These are phyloP conservation scores for Augochlorella aurata DNA, from an alignment of 2,888 invertebrate species.

Conservation along the genomic window DNA sequence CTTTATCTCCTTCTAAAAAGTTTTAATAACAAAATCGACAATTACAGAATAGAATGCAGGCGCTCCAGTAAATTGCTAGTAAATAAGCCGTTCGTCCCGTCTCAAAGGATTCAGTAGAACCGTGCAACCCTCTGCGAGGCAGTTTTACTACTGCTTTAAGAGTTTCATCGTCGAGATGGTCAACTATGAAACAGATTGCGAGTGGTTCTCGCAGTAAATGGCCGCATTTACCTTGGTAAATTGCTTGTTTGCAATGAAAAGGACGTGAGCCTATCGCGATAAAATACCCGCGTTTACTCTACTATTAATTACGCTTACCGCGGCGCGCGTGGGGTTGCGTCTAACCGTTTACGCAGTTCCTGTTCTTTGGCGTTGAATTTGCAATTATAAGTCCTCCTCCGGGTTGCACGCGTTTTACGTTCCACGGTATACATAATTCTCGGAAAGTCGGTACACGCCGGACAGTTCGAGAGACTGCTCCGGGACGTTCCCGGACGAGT, in stretches of 20 bases:
- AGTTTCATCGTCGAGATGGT: background rate
- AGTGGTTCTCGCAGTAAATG: background rate
- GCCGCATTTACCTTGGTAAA: background rate
- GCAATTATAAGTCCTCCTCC: background rate
- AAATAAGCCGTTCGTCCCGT: too few relatives aligned
- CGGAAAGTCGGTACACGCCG: background rate
- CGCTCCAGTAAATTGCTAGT: too few relatives aligned
- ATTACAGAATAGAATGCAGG: too few relatives aligned
- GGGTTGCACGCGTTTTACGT: background rate
- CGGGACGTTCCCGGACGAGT: background rate
- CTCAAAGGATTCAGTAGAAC: too few relatives aligned
- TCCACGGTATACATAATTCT: background rate
- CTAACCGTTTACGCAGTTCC: slow-evolving; percentile 12
- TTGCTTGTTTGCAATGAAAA: background rate
- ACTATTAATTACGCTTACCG: slow-evolving; percentile 2
- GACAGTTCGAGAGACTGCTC: background rate
- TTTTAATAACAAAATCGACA: too few relatives aligned
- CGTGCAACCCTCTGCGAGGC: too few relatives aligned
- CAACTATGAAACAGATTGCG: background rate
- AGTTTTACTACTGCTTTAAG: background rate
- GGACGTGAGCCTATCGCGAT: background rate
- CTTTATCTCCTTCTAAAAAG: too few relatives aligned
- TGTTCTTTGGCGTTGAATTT: slow-evolving; percentile 4
- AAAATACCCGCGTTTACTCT: background rate
- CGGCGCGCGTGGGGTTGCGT: background rate